Conservation (phyloP, 2,113 vertebrate genomes). For the Hippocampus barbouri region DNA sequence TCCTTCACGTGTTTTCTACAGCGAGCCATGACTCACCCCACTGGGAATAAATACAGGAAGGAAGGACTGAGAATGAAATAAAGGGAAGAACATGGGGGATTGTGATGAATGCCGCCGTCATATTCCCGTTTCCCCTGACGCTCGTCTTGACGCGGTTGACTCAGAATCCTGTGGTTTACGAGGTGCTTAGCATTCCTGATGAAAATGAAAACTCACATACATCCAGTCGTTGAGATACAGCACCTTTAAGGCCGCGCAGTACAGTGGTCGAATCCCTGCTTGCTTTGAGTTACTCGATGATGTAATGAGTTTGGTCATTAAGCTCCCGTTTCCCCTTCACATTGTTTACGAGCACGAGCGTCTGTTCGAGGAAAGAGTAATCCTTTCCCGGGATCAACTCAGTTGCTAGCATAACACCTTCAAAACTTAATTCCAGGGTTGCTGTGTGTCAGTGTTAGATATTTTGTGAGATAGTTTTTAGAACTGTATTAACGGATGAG, state of each 20-base stretch:
- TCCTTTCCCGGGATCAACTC: conserved; percentile 36
- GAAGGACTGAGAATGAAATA: conserved; percentile 35
- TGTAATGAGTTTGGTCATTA: conserved; percentile 66
- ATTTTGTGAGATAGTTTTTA: conserved; percentile 33
- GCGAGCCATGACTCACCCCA: conserved; percentile 24
- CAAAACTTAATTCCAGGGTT: conserved; percentile 19
- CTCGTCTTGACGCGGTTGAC: conserved; percentile 51
- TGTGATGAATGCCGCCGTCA: conserved; percentile 39
- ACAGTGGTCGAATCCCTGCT: conserved; percentile 31
- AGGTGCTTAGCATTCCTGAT: conserved; percentile 16
- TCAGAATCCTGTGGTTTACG: conserved; percentile 35
- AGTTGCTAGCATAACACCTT: conserved; percentile 16
- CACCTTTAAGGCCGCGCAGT: conserved; percentile 7
- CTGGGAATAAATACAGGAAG: conserved; percentile 22
- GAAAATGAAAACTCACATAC: conserved; percentile 32
- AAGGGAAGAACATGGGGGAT: conserved; percentile 20
- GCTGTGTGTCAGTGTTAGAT: conserved; percentile 15
- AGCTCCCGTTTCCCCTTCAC: conserved; percentile 62
- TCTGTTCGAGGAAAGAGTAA: conserved; percentile 52
- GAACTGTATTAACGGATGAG: conserved; percentile 33
- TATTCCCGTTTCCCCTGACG: conserved; percentile 28
- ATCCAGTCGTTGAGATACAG: conserved; percentile 6
- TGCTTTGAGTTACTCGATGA: conserved; percentile 48
- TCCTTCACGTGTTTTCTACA: conserved; percentile 9
- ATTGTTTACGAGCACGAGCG: conserved; percentile 58